Evolutionary conservation across 1,140 invertebrate genomes (phyloP).

Genomic region (Platyscapa corneri): DNA sequence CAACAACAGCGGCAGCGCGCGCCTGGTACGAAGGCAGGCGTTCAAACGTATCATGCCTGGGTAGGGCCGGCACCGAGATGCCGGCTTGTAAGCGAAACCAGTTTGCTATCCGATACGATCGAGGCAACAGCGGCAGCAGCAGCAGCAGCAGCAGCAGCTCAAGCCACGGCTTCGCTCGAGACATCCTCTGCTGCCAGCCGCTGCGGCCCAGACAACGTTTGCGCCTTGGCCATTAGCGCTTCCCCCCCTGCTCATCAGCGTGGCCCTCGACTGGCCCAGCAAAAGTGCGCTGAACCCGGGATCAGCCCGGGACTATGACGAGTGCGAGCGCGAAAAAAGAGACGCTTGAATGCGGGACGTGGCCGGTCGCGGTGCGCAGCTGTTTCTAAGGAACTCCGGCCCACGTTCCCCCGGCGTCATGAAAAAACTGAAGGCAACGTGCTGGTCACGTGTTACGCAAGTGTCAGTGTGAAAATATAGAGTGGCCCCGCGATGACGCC

Average conservation of each 20-base stretch:
- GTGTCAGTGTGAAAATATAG: slow-evolving; percentile 28
- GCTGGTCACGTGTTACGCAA: slow-evolving; percentile 32
- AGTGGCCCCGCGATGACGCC: background rate
- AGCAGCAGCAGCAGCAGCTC: background rate
- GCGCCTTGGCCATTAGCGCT: background rate
- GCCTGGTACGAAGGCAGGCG: slow-evolving; percentile 44
- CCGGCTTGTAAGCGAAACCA: slow-evolving; percentile 75
- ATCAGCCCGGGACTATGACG: slow-evolving; percentile 4
- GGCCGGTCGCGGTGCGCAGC: background rate
- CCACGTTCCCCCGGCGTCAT: background rate
- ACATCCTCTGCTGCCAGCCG: slow-evolving; percentile 47
- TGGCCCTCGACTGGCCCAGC: no score
- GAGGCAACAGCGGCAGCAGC: slow-evolving; percentile 59
- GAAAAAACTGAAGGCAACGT: slow-evolving; percentile 24
- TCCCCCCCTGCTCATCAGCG: no score
- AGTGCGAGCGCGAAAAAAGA: background rate
- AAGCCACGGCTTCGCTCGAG: background rate
- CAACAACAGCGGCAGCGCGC: slow-evolving; percentile 14
- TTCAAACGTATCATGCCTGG: slow-evolving; percentile 74
- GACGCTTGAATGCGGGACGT: background rate
- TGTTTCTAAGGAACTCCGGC: background rate
- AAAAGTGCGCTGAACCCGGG: background rate
- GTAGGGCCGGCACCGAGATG: slow-evolving; percentile 73
- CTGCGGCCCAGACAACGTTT: slow-evolving; percentile 1
- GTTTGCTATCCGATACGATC: slow-evolving; percentile 75